A percentile compares a stretch with the other conserved stretches of the same genome.
Evolutionary conservation across 2,797 vertebrate genomes (phyloP).

Genomic region (Sebastes kiyomatsui): DNA sequence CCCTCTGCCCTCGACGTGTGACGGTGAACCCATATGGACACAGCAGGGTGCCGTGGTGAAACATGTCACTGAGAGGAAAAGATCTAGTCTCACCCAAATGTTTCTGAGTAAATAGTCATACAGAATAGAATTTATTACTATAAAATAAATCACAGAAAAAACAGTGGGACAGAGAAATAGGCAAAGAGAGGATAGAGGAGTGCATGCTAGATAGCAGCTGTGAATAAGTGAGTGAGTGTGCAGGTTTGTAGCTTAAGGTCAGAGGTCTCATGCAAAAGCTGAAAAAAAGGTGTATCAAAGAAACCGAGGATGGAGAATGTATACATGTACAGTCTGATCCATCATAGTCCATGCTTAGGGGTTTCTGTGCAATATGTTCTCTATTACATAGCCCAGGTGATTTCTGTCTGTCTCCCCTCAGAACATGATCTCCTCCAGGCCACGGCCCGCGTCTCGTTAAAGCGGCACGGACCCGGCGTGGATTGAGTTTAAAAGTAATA

Average conservation of each 20-base stretch:
- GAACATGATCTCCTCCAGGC: slow-evolving; percentile 93
- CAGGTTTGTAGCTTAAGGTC: slow-evolving; percentile 61
- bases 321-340: slow-evolving; percentile 81
- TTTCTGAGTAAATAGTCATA: slow-evolving; percentile 31
- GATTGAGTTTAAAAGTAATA: slow-evolving; percentile 99
- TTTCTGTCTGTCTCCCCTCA: slow-evolving; percentile 84
- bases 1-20: slow-evolving; percentile 77
- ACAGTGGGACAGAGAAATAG: not conserved
- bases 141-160: slow-evolving; percentile 7
- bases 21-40: slow-evolving; percentile 74
- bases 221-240: slow-evolving; percentile 55
- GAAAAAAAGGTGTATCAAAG: slow-evolving; percentile 66
- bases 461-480: slow-evolving; percentile 85
- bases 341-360: slow-evolving; percentile 81
- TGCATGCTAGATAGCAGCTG: slow-evolving; percentile 50
- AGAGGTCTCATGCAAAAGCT: slow-evolving; percentile 60
- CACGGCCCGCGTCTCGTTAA: slow-evolving; percentile 89
- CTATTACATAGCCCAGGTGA: slow-evolving; percentile 95
- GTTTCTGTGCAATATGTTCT: slow-evolving; percentile 90
- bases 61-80: slow-evolving; percentile 66
- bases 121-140: not conserved
- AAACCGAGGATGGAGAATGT: slow-evolving; percentile 62
- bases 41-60: slow-evolving; percentile 70
- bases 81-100: slow-evolving; percentile 38
- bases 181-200: slow-evolving; percentile 5